phyloP scores from a whole-genome alignment of 2,888 invertebrate species.

The Hydriomena furcata region DNA sequence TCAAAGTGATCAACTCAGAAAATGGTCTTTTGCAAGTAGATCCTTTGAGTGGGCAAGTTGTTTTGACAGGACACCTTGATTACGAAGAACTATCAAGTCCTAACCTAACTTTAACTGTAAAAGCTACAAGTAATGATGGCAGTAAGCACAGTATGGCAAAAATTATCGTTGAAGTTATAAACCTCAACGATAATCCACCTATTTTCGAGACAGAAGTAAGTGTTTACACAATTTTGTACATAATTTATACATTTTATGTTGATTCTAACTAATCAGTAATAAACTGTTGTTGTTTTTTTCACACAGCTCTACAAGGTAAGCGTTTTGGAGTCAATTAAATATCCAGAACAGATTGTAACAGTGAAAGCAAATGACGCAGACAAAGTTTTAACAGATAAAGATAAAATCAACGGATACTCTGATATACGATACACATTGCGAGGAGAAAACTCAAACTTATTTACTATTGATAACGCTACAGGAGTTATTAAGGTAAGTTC shows the following conservation, averaged over 20 bases:
- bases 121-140: slow-evolving; percentile 79
- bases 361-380: slow-evolving; percentile 89
- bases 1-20: slow-evolving; percentile 81
- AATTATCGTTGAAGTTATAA: slow-evolving; percentile 87
- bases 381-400: slow-evolving; percentile 82
- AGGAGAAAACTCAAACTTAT: slow-evolving; percentile 89
- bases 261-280: no score
- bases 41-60: slow-evolving; percentile 88
- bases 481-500: slow-evolving; percentile 85
- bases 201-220: slow-evolving; percentile 85
- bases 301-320: slow-evolving; percentile 87
- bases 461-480: slow-evolving; percentile 87
- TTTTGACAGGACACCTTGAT: slow-evolving; percentile 89
- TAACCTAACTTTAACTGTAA: slow-evolving; percentile 82
- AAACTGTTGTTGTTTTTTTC: slow-evolving; percentile 24
- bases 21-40: slow-evolving; percentile 83
- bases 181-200: slow-evolving; percentile 91
- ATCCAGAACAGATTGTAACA: slow-evolving; percentile 86
- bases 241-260: no score
- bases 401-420: slow-evolving; percentile 85
- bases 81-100: slow-evolving; percentile 88
- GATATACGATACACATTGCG: slow-evolving; percentile 87
- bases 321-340: slow-evolving; percentile 86
- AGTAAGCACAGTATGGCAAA: slow-evolving; percentile 86
- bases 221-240: no score